Evolutionary conservation across 2,888 invertebrate species (phyloP).

Genomic region (Macrophya alboannulata): DNA sequence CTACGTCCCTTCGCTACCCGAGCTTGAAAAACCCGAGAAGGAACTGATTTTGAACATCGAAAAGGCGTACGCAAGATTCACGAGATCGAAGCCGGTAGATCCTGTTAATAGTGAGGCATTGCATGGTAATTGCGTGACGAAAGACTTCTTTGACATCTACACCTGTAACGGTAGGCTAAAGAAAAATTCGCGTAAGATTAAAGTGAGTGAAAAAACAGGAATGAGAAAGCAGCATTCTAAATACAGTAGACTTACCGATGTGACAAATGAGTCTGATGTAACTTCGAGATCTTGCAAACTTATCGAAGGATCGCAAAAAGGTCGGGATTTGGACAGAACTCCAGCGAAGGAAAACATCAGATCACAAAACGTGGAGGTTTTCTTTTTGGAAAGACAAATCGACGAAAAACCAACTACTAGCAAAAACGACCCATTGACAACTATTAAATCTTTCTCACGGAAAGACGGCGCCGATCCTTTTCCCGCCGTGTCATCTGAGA

Average conservation of each 20-base stretch:
- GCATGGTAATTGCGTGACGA: background rate
- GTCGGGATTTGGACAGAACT: conserved; percentile 39
- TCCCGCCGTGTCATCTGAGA: conserved; percentile 27
- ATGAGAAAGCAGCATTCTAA: conserved; percentile 49
- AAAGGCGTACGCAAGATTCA: conserved; percentile 34
- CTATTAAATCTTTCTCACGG: conserved; percentile 29
- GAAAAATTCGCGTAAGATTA: conserved; percentile 36
- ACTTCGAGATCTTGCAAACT: conserved; percentile 39
- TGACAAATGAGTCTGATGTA: conserved; percentile 23
- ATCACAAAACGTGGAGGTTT: conserved; percentile 31
- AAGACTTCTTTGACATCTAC: conserved; percentile 47
- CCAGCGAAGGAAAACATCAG: conserved; percentile 50
- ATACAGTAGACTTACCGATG: conserved; percentile 19
- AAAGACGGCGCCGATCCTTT: background rate
- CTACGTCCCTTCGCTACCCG: conserved; percentile 19
- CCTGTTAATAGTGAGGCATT: background rate
- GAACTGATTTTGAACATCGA: conserved; percentile 40
- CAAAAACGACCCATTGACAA: conserved; percentile 20
- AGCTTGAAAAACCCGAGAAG: conserved; percentile 5
- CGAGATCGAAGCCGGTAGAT: conserved; percentile 35
- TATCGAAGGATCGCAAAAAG: conserved; percentile 43
- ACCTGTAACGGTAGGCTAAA: conserved; percentile 1
- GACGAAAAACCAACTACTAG: conserved; percentile 34
- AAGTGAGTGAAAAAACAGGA: background rate
- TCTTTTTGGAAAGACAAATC: conserved; percentile 32